These are phyloP conservation scores for Parelbella ahira DNA, from an alignment of 2,888 invertebrate genomes.

Conservation along the genomic window DNA sequence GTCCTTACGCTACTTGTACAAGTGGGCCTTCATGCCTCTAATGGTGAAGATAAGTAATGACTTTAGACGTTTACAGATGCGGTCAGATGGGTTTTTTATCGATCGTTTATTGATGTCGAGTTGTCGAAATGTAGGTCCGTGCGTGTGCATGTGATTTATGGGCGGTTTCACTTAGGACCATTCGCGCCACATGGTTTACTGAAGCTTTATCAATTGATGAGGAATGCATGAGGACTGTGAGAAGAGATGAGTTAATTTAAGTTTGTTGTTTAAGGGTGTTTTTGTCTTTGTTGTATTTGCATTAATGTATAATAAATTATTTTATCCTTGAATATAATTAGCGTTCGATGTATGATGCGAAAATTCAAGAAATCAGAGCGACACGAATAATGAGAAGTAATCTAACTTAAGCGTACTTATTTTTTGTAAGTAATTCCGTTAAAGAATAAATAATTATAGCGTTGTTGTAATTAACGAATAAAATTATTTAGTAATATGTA, in stretches of 20 bases:
- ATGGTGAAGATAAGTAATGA: slow-evolving; percentile 66
- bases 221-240: slow-evolving; percentile 14
- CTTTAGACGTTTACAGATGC: slow-evolving; percentile 50
- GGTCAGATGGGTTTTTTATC: slow-evolving; percentile 46
- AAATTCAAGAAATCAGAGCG: no score
- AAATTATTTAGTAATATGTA: no score
- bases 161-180: slow-evolving; percentile 22
- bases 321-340: no score
- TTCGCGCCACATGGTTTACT: slow-evolving; percentile 19
- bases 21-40: slow-evolving; percentile 46
- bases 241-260: slow-evolving; percentile 10
- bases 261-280: not conserved
- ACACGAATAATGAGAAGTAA: no score
- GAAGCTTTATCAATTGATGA: slow-evolving; percentile 19
- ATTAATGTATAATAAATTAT: no score
- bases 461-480: no score
- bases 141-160: slow-evolving; percentile 36
- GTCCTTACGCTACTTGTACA: slow-evolving; percentile 31
- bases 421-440: no score
- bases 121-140: slow-evolving; percentile 44
- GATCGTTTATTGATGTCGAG: slow-evolving; percentile 53
- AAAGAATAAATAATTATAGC: no score
- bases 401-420: no score
- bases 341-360: no score
- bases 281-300: not conserved